Conservation (phyloP, 2,113 vertebrate species). For the Neogale vison region DNA sequence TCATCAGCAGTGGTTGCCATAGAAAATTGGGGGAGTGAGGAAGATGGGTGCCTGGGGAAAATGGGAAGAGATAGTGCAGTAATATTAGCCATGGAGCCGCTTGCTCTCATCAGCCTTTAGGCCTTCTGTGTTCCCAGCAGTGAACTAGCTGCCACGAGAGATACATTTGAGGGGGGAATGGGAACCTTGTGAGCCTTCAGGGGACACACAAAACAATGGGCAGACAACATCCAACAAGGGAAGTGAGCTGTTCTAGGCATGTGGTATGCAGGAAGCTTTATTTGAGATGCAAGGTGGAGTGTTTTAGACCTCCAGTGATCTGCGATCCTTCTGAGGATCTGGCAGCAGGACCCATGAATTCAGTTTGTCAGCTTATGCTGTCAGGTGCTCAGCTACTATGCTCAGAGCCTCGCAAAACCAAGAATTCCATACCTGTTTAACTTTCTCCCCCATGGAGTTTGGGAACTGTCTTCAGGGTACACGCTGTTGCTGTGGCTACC, state of each 20-base stretch:
- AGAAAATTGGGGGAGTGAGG: not conserved
- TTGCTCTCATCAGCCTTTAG: too few species aligned
- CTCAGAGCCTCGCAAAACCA: not conserved
- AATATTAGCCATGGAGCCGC: not conserved
- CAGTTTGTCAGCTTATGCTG: not conserved
- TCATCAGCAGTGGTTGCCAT: not conserved
- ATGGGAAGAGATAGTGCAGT: not conserved
- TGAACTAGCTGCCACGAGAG: not conserved
- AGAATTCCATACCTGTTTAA: conserved; percentile 19
- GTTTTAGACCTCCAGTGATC: fast-evolving
- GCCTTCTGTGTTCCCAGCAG: not conserved
- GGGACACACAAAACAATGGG: not conserved
- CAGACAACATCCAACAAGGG: not conserved
- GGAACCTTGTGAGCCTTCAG: not conserved
- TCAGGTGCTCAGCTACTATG: not conserved
- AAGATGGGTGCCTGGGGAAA: not conserved
- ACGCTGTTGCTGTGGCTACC: not conserved
- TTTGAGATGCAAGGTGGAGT: not conserved
- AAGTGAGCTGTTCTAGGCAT: not conserved
- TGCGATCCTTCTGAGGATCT: not conserved
- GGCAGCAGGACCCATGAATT: not conserved
- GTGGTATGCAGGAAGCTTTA: not conserved
- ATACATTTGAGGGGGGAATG: not conserved
- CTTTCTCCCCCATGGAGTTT: not conserved
- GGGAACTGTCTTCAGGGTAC: not conserved